These are phyloP conservation scores for Tapirus terrestris DNA, from an alignment of 2,113 vertebrate genomes.

Conservation along the genomic window DNA sequence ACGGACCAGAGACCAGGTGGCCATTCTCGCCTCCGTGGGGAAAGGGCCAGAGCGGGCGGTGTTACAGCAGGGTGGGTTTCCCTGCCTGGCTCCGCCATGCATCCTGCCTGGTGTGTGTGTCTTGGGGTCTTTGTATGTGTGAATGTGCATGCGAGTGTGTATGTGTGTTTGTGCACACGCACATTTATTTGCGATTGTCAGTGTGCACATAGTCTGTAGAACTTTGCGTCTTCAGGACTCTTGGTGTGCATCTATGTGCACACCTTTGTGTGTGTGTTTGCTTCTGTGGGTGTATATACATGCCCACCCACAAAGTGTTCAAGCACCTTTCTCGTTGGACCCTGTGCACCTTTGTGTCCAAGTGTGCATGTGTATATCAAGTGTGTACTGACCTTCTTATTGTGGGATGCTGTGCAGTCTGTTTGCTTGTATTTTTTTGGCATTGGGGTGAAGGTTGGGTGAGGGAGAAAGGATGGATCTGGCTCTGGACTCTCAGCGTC, in stretches of 20 bases:
- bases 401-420: background rate
- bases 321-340: background rate
- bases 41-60: background rate
- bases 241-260: background rate
- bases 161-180: background rate
- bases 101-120: background rate
- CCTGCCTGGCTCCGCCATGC: background rate
- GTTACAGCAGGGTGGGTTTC: background rate
- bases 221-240: constrained; percentile 33
- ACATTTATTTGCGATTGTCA: background rate
- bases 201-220: background rate
- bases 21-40: constrained; percentile 28
- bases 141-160: background rate
- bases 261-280: background rate
- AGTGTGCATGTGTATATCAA: background rate
- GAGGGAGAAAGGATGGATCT: background rate
- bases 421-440: background rate
- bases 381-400: background rate
- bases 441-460: background rate
- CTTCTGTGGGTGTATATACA: background rate
- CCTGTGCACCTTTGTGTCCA: background rate
- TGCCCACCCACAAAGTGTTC: background rate
- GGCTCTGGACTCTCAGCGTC: background rate
- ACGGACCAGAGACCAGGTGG: background rate
- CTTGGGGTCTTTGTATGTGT: constrained; percentile 57